Percentiles rank a stretch among this genome's conserved stretches.
These are phyloP conservation scores for Muscidifurax raptorellus DNA, from an alignment of 1,140 invertebrate species.

Conservation along the genomic window DNA sequence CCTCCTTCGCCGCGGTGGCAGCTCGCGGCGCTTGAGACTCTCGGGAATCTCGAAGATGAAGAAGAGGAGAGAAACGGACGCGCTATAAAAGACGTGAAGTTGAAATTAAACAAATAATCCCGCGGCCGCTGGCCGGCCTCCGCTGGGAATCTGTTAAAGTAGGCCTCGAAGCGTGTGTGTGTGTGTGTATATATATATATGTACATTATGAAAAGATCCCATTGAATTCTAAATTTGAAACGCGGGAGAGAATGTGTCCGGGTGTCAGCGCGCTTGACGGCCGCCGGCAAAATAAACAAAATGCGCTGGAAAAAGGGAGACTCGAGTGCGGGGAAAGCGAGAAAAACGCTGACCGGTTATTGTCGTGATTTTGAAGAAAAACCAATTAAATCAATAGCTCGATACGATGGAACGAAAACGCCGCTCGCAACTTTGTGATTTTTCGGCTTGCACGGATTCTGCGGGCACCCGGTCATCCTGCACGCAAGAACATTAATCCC, in stretches of 20 bases:
- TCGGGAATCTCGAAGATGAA: conserved; percentile 22
- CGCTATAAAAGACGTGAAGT: conserved; percentile 49
- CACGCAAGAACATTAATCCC: neutral
- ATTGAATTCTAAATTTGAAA: conserved; percentile 73
- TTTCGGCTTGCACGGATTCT: neutral
- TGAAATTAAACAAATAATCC: conserved; percentile 69
- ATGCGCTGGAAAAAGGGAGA: conserved; percentile 59
- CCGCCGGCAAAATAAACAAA: conserved; percentile 69
- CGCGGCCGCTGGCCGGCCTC: neutral
- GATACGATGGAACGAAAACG: too few species aligned
- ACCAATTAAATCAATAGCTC: too few species aligned
- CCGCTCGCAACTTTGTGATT: neutral
- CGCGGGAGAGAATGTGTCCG: conserved; percentile 62
- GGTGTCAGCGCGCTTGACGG: conserved; percentile 68
- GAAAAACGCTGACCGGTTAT: too few species aligned
- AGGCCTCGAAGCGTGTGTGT: conserved; percentile 50
- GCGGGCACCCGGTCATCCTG: conserved; percentile 7
- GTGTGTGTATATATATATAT: too few species aligned
- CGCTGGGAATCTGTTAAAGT: conserved; percentile 64
- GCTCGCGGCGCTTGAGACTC: conserved; percentile 18
- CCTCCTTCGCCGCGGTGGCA: neutral
- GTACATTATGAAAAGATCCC: conserved; percentile 68
- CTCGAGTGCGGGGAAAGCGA: neutral
- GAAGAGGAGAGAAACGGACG: neutral
- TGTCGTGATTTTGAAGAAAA: neutral